phyloP scores from a whole-genome alignment of 2,888 invertebrate genomes.

The Athalia rosae region DNA sequence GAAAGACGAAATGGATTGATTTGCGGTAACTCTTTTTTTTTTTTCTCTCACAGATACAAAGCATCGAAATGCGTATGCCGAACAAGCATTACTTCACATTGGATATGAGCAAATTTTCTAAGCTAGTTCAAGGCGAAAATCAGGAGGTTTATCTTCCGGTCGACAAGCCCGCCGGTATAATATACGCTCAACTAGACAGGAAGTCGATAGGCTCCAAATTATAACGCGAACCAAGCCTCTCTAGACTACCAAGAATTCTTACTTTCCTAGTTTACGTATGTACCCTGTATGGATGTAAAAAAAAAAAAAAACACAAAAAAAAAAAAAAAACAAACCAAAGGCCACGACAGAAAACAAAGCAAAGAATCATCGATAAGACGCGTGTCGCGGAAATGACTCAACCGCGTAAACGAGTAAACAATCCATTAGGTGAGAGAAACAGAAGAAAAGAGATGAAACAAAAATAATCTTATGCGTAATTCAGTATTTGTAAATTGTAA shows the following conservation, averaged over 20 bases:
- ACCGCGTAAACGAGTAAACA: not conserved
- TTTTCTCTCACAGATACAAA: constrained; percentile 76
- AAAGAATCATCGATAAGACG: not conserved
- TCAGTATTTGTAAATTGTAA: constrained; percentile 40
- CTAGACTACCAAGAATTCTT: not conserved
- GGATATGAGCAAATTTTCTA: constrained; percentile 84
- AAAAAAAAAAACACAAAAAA: too few species aligned
- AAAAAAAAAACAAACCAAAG: too few species aligned
- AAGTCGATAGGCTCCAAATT: constrained; percentile 76
- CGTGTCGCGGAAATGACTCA: not conserved
- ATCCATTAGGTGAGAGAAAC: not conserved
- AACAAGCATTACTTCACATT: constrained; percentile 88
- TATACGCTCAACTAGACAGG: constrained; percentile 83
- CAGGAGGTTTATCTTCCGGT: constrained; percentile 84
- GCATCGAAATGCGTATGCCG: constrained; percentile 86
- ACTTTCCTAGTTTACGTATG: not conserved
- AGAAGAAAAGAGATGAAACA: not conserved
- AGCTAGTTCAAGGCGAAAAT: constrained; percentile 78
- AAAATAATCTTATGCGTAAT: constrained; percentile 3
- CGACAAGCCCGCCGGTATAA: constrained; percentile 87
- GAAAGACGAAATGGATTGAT: not conserved
- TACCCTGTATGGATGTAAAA: not conserved
- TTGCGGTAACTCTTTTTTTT: constrained; percentile 33
- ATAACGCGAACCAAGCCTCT: constrained; percentile 64
- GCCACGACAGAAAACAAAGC: too few species aligned